Percentiles rank a stretch among this genome's conserved stretches.
phyloP scores from a whole-genome alignment of 92 coral and sea anemone genomes.

The Parazoanthus swiftii region DNA sequence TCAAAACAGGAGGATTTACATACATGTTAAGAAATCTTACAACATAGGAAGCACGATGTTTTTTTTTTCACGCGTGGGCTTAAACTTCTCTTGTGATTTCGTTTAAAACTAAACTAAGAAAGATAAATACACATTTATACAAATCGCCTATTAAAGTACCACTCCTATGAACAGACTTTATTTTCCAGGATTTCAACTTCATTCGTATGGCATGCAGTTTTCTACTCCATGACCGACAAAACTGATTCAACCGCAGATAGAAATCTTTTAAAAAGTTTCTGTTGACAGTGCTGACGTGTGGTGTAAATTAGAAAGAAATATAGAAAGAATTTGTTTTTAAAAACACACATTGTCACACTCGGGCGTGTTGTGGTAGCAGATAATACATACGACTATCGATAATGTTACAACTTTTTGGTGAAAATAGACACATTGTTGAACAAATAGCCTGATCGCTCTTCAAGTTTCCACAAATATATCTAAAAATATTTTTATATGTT shows the following conservation, averaged over 20 bases:
- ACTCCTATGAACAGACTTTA: too few relatives aligned
- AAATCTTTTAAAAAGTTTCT: background rate
- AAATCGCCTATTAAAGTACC: background rate
- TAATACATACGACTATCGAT: background rate
- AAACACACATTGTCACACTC: background rate
- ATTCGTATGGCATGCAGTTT: too few relatives aligned
- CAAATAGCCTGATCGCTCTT: background rate
- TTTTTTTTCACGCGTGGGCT: background rate
- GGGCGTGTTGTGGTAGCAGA: background rate
- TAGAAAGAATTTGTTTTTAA: too few relatives aligned
- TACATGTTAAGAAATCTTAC: too few relatives aligned
- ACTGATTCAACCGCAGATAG: background rate
- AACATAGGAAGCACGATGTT: background rate
- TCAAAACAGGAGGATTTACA: background rate
- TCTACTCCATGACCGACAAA: background rate
- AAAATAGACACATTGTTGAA: background rate
- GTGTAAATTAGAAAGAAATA: background rate
- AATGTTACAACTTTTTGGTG: background rate
- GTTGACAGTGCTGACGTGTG: background rate
- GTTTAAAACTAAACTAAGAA: background rate
- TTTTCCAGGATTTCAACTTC: too few relatives aligned
- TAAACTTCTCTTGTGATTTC: too few relatives aligned
- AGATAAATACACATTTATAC: background rate
- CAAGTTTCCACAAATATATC: background rate
- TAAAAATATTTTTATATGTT: too few relatives aligned